Evolutionary conservation across 2,797 vertebrate species (phyloP), one percentile per base, ranked within the genome.

Genomic region (Fringilla coelebs): DNA sequence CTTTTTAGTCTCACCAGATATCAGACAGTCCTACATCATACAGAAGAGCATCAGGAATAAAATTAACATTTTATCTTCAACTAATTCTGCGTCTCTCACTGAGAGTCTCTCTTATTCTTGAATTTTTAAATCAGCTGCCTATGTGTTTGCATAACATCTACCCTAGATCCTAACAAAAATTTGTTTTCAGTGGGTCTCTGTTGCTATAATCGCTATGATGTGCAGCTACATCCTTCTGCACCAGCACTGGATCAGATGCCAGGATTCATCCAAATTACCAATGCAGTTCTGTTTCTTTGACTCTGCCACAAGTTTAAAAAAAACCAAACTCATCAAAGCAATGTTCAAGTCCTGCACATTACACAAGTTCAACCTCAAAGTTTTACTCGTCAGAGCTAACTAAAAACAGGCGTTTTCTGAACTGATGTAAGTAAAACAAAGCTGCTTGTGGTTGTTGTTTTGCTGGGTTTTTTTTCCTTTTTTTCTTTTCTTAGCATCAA

Each of bases 391-490:
- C 25, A 70, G 32, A 62, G n/a, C n/a, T 72, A 94, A 86, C 28
- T 36, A 43, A 74, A 85, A 85, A 0, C 28, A 87, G 57, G 46
- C 4, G 0, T 28, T 81, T 73, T 84, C 40, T 68, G 22, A 91
- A 67, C 13, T 46, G 71, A 73, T 7, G 1, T 1, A 2, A 70
- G 21, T 36, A 51, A 62, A 51, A 75, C 20, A 22, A 60, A 83
- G 11, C 18, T 74, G 12, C 29, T 65, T 48, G 36, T 19, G 18
- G 12, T 17, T 65, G 17, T 29, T n/a, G 14, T 38, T 54, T 76
- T 43, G 4, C 28, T 46, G 17, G 0, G 0, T 3, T 18, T 41
- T 43, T 48, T 12, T 20, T 3, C 1, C 1, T 7, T 36, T 60
- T 20, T 24, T 32, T 13, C 10, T 78, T 77, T 78, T 67, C 31